A percentile compares a stretch with the other conserved stretches of the same genome.
Conservation (phyloP, 2,888 invertebrate genomes). For the Trachelus iudaicus region DNA sequence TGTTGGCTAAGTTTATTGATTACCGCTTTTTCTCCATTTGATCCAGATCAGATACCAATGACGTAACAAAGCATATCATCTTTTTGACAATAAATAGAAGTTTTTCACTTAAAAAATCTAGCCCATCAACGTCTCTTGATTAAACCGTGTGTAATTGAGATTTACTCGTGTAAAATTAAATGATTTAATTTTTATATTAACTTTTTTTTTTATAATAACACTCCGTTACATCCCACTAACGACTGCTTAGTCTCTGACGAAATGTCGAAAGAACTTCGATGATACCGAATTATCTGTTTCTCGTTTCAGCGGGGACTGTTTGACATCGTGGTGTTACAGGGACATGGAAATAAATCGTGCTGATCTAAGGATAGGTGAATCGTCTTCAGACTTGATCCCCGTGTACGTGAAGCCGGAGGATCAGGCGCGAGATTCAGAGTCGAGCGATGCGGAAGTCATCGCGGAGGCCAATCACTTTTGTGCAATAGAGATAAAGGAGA, state of each 20-base stretch:
- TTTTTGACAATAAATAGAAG: neutral
- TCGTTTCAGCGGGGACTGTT: slow-evolving; percentile 14
- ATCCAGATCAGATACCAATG: neutral
- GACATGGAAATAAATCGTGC: slow-evolving; percentile 51
- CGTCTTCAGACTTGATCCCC: slow-evolving; percentile 33
- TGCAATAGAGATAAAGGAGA: slow-evolving; percentile 37
- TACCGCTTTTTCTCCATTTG: neutral
- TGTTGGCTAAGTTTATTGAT: slow-evolving; percentile 12
- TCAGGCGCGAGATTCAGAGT: slow-evolving; percentile 30
- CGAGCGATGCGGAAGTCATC: slow-evolving; percentile 37
- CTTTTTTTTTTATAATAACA: neutral
- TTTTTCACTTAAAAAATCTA: neutral
- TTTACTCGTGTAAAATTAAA: neutral
- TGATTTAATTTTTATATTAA: neutral
- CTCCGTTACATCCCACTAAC: neutral
- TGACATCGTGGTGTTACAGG: slow-evolving; percentile 16
- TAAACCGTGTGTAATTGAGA: neutral
- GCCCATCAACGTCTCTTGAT: neutral
- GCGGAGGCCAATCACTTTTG: slow-evolving; percentile 40
- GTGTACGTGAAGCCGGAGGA: slow-evolving; percentile 32
- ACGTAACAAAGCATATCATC: neutral
- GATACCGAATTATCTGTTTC: neutral
- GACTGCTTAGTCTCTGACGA: neutral
- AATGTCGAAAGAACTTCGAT: neutral
- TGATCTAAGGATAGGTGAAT: slow-evolving; percentile 39